Base-by-base conservation (phyloP, 2,888 invertebrate genomes). In the Dichetophora obliterata region DNA sequence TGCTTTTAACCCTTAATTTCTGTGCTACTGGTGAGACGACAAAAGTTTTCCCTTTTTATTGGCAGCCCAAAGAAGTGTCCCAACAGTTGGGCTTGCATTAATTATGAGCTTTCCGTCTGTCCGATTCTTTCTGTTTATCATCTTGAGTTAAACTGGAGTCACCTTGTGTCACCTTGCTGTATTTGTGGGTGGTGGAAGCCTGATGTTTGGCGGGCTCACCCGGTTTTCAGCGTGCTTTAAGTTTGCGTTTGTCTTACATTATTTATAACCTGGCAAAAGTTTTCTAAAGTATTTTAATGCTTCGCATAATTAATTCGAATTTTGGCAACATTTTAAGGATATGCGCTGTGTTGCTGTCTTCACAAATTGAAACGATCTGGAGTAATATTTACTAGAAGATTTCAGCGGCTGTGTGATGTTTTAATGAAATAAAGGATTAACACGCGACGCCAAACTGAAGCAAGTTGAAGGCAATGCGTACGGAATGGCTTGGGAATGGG, bases 81-180 rank as follows among this genome's bases (percentile, higher is more conserved):
- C 66, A 19, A 66, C 43, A 19, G 83, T 77, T 83, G 73, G 82
- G 83, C 82, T 80, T 87, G 85, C 86, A 88, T 88, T 87, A 87
- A 87, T 88, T 82, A 88, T 87, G 84, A 87, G 83, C 83, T 84
- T 84, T 83, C 83, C 80, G 81, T 80, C 79, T 57, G 80, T 78
- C 79, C 72, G 65, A 75, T 78, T 73, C 24, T 59, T 59, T 27
- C 14, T 24, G 27, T 43, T 43, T 43, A 43, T 43, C 43, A 43
- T 43, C 43, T 43, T 43, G 43, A 43, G 43, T 43, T 14, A 43
- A 43, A 11, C 14, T 43, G 11, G 43, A 43, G 43, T 11, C 43
- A 43, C 43, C 43, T 43, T 43, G 11, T 43, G 43, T 43, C 43
- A 43, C 43, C 43, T 43, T 14, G 43, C 43, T 43, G 43, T 43